phyloP scores from a whole-genome alignment of 2,797 vertebrate genomes.

The Acridotheres tristis region DNA sequence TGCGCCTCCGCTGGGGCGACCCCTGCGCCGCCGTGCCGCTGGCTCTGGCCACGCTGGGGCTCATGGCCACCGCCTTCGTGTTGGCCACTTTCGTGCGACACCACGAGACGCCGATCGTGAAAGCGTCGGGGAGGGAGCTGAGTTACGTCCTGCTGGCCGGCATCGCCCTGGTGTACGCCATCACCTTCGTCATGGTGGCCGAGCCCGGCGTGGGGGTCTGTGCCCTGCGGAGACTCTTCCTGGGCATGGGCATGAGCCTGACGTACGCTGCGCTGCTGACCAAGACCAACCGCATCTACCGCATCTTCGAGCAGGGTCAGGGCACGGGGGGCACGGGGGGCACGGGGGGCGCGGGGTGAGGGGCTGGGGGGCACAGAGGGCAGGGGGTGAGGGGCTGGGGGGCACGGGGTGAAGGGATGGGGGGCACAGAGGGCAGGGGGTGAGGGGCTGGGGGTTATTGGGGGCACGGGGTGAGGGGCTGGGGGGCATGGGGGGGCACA shows the following conservation, averaged over 20 bases:
- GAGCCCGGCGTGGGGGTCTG: constrained; percentile 83
- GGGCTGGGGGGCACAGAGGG: too few species aligned
- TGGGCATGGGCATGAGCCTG: constrained; percentile 89
- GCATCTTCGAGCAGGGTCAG: constrained; percentile 98
- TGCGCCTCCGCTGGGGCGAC: constrained; percentile 88
- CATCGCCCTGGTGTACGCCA: constrained; percentile 84
- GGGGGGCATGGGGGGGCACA: too few species aligned
- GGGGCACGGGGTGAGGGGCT: too few species aligned
- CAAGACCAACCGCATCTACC: constrained; percentile 97
- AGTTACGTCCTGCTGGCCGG: constrained; percentile 89
- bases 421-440: too few species aligned
- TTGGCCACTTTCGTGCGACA: constrained; percentile 83
- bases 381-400: too few species aligned
- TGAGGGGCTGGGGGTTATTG: too few species aligned
- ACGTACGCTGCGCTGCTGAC: constrained; percentile 94
- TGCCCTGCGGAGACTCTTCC: constrained; percentile 83
- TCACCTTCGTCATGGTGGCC: constrained; percentile 93
- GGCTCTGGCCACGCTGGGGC: constrained; percentile 84
- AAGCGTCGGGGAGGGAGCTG: constrained; percentile 87
- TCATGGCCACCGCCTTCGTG: constrained; percentile 80
- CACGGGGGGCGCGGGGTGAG: too few species aligned
- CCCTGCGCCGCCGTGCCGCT: constrained; percentile 86
- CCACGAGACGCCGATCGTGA: constrained; percentile 89
- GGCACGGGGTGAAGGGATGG: too few species aligned
- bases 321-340: too few species aligned